Conservation (phyloP, 2,888 invertebrate genomes). For the Noctuana brunneofusca region DNA sequence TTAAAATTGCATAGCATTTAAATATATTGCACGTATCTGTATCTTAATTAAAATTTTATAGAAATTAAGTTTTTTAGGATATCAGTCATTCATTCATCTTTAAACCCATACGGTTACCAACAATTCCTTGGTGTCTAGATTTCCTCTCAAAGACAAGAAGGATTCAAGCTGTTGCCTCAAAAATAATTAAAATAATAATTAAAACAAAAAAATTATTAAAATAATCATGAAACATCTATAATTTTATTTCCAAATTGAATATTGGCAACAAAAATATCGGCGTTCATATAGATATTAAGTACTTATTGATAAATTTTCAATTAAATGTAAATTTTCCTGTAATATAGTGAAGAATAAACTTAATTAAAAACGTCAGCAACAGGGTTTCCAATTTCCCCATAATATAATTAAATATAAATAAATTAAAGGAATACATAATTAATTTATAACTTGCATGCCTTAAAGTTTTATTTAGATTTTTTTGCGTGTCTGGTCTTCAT, state of each 20-base stretch:
- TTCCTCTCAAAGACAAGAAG: no score
- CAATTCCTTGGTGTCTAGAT: no score
- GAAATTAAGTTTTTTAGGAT: neutral
- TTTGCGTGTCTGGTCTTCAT: no score
- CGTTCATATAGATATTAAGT: neutral
- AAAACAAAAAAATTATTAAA: no score
- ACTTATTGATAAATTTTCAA: constrained; percentile 44
- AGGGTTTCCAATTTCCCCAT: constrained; percentile 41
- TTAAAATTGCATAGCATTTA: constrained; percentile 4
- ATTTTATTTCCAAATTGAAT: no score
- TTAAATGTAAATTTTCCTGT: constrained; percentile 52
- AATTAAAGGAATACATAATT: neutral
- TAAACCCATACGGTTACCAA: no score
- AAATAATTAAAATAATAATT: no score
- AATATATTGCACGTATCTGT: neutral
- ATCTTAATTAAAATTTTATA: neutral
- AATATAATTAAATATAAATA: constrained; percentile 36
- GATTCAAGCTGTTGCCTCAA: no score
- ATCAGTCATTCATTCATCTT: no score
- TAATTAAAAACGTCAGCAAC: constrained; percentile 58
- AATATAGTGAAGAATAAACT: constrained; percentile 53
- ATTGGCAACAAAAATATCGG: neutral
- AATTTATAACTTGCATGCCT: no score
- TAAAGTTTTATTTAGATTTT: no score
- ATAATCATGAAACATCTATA: no score